Evolutionary conservation across 2,113 vertebrate genomes (phyloP).

Genomic region (Ophiodon elongatus): DNA sequence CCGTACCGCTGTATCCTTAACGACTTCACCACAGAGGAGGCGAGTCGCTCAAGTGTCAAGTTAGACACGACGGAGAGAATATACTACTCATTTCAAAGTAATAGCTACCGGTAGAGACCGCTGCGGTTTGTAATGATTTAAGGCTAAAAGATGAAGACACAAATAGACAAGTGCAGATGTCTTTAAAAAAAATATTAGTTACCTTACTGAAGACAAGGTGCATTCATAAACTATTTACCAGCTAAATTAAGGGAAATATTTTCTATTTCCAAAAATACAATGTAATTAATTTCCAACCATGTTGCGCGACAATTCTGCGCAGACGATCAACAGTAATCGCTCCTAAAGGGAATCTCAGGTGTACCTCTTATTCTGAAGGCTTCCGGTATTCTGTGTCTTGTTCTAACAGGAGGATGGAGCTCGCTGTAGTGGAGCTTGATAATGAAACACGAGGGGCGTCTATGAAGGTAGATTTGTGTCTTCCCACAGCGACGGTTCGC

Average conservation of each 20-base stretch:
- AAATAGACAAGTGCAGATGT: background rate
- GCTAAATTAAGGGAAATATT: background rate
- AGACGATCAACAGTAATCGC: background rate
- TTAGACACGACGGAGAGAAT: background rate
- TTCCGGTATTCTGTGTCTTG: background rate
- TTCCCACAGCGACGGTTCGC: background rate
- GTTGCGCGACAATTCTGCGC: background rate
- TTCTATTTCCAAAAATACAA: background rate
- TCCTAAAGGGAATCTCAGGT: accelerated
- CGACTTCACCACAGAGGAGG: conserved; percentile 8
- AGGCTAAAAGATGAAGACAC: background rate
- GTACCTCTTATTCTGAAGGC: conserved; percentile 45
- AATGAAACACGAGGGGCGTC: conserved; percentile 34
- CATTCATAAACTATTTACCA: background rate
- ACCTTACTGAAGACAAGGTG: background rate
- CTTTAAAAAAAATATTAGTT: background rate
- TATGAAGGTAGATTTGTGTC: no score
- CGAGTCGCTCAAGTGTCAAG: conserved; percentile 20
- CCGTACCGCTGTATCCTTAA: conserved; percentile 7
- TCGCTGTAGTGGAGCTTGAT: conserved; percentile 1
- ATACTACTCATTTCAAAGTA: conserved; percentile 14
- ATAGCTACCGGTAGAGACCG: background rate
- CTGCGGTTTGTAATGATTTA: background rate
- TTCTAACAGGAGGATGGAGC: background rate
- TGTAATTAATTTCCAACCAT: background rate